These are phyloP conservation scores for Drosophila nasuta DNA, from an alignment of 1,140 invertebrate genomes.

Conservation along the genomic window DNA sequence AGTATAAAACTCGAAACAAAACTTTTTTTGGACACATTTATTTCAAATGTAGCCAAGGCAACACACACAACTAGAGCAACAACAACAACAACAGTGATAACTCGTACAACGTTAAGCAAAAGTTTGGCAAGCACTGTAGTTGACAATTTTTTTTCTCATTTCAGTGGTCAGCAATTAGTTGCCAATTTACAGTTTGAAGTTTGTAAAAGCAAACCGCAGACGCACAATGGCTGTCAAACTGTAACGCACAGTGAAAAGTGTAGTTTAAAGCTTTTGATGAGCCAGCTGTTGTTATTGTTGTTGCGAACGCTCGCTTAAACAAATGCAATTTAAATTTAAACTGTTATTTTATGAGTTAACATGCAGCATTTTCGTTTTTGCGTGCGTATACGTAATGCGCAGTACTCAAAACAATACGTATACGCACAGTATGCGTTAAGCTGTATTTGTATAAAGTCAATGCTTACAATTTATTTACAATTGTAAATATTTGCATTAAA, in stretches of 20 bases:
- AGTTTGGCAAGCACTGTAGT: conserved; percentile 27
- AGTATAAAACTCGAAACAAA: conserved; percentile 63
- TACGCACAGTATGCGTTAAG: neutral
- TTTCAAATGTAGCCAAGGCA: conserved; percentile 71
- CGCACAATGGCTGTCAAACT: conserved; percentile 6
- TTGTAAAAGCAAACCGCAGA: conserved; percentile 2
- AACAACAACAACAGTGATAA: conserved; percentile 13
- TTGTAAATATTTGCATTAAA: too few species aligned
- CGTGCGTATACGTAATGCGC: neutral
- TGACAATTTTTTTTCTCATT: conserved; percentile 11
- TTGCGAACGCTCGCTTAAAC: neutral
- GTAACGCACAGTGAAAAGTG: neutral
- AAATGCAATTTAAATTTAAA: conserved; percentile 53
- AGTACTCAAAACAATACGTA: neutral
- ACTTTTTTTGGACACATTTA: conserved; percentile 78
- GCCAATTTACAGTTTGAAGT: conserved; percentile 19
- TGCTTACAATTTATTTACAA: too few species aligned
- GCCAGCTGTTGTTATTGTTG: conserved; percentile 2
- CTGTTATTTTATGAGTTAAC: conserved; percentile 38
- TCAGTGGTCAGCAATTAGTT: conserved; percentile 26
- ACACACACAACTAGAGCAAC: conserved; percentile 17
- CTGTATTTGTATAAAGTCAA: neutral
- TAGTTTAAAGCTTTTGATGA: neutral
- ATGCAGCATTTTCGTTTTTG: conserved; percentile 14
- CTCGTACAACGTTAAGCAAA: conserved; percentile 15